Conservation (phyloP, 2,797 vertebrate genomes). For the Bovichtus diacanthus region DNA sequence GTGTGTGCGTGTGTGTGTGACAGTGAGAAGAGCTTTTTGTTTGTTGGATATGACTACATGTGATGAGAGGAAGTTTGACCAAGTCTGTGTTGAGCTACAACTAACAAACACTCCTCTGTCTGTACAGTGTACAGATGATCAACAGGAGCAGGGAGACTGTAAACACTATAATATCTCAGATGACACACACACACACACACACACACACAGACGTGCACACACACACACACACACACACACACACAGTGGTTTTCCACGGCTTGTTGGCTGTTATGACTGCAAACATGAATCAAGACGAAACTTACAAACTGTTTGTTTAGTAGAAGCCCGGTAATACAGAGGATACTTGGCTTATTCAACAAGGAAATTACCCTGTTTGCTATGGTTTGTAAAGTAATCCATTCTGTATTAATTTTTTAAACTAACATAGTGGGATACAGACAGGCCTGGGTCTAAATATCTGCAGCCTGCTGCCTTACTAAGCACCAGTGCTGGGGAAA, state of each 20-base stretch:
- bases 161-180: no score
- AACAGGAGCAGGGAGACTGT: no score
- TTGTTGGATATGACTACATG: no score
- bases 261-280: conserved; percentile 32
- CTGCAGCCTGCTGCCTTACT: conserved; percentile 15
- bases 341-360: conserved; percentile 43
- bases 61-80: no score
- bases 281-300: conserved; percentile 37
- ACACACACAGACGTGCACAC: no score
- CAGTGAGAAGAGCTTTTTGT: no score
- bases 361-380: conserved; percentile 27
- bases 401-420: conserved; percentile 33
- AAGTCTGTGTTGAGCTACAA: no score
- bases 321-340: conserved; percentile 32
- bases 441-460: conserved; percentile 8
- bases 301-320: conserved; percentile 43
- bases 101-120: no score
- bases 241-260: conserved; percentile 31
- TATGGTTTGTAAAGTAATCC: conserved; percentile 52
- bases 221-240: no score
- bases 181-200: no score
- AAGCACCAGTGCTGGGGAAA: conserved; percentile 60
- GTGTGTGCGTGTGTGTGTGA: no score
- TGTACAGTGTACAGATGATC: no score
- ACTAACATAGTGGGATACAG: conserved; percentile 20